Percentiles rank a stretch among this genome's conserved stretches.
Evolutionary conservation across 2,797 vertebrate species (phyloP).

Genomic region (Serranus cabrilla): DNA sequence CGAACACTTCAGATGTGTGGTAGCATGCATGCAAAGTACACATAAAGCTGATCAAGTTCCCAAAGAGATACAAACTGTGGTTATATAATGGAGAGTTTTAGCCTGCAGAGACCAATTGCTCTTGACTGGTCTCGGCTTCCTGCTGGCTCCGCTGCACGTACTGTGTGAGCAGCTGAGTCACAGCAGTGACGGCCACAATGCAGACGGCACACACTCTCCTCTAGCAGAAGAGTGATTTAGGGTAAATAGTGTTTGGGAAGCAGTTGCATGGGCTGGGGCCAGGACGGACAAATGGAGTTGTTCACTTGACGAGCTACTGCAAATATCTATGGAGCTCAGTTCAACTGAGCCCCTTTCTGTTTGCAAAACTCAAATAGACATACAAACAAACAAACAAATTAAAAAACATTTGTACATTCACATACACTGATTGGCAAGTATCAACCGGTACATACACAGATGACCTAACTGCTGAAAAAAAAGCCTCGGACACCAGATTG

Average conservation of each 20-base stretch:
- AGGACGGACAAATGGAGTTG: conserved; percentile 44
- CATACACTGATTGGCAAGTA: conserved; percentile 79
- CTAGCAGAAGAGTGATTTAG: conserved; percentile 17
- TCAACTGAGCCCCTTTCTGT: conserved; percentile 75
- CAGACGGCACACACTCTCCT: conserved; percentile 34
- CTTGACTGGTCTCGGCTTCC: conserved; percentile 13
- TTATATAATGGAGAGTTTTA: conserved; percentile 36
- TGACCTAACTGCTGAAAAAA: conserved; percentile 57
- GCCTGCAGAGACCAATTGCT: conserved; percentile 33
- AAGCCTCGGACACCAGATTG: conserved; percentile 54
- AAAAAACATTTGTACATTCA: conserved; percentile 84
- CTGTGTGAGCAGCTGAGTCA: conserved; percentile 26
- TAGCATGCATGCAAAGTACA: conserved; percentile 79
- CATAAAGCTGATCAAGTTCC: conserved; percentile 51
- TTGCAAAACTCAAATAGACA: conserved; percentile 69
- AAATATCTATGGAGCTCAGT: conserved; percentile 64
- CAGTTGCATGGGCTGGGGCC: conserved; percentile 29
- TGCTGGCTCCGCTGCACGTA: conserved; percentile 6
- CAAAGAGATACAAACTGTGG: conserved; percentile 52
- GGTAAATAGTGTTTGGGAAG: conserved; percentile 36
- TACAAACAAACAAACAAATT: conserved; percentile 48
- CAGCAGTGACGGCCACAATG: conserved; percentile 36
- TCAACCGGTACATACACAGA: conserved; percentile 74
- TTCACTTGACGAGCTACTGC: conserved; percentile 58
- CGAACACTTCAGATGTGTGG: conserved; percentile 67